Evolutionary conservation across 2,113 vertebrate genomes (phyloP).

Genomic region (Lynx canadensis): DNA sequence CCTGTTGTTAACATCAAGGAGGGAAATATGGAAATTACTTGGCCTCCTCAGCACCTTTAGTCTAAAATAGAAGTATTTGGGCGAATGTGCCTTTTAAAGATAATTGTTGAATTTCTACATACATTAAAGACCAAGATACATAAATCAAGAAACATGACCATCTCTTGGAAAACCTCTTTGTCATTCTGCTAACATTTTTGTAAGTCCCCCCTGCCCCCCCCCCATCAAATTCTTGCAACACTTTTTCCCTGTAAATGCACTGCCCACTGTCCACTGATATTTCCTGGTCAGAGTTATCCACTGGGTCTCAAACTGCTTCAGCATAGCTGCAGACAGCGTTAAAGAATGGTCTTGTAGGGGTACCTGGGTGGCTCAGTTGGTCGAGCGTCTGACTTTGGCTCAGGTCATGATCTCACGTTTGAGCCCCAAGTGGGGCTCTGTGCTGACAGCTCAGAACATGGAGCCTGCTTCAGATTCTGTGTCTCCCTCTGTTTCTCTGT

Average conservation of each 20-base stretch:
- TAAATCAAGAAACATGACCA: conserved; percentile 44
- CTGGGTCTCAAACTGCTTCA: background rate
- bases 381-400: too few species aligned
- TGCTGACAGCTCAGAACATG: too few species aligned
- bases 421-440: too few species aligned
- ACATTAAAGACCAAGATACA: background rate
- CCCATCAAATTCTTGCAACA: background rate
- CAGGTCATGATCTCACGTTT: too few species aligned
- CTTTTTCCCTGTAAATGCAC: background rate
- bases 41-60: background rate
- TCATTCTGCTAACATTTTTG: conserved; percentile 19
- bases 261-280: background rate
- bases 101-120: background rate
- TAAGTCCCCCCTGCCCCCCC: background rate
- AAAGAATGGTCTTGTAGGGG: background rate
- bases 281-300: background rate
- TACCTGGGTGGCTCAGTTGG: too few species aligned
- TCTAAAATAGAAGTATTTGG: background rate
- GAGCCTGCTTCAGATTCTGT: too few species aligned
- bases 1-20: conserved; percentile 17
- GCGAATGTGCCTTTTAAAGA: background rate
- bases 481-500: too few species aligned
- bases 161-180: background rate
- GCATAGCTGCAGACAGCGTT: background rate
- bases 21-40: conserved; percentile 6